Conservation (phyloP, 2,888 invertebrate genomes). For the Mongoloraphidia duomilia region DNA sequence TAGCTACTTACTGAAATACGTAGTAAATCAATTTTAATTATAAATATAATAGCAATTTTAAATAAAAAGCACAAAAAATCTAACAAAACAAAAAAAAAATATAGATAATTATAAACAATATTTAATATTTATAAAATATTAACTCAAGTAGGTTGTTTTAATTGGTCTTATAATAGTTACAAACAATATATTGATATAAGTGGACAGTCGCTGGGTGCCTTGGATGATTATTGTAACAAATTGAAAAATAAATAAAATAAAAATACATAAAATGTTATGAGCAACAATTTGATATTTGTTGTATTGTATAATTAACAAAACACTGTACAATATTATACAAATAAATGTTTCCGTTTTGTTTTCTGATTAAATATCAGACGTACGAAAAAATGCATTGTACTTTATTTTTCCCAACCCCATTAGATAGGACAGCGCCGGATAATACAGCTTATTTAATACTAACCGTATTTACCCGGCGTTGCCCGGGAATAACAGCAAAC, state of each 20-base stretch:
- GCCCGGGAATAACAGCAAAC: no score
- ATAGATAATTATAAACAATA: neutral
- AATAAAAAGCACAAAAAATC: neutral
- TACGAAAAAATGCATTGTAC: neutral
- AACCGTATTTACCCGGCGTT: no score
- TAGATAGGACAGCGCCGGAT: neutral
- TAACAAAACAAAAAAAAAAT: neutral
- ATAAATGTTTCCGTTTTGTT: constrained; percentile 6
- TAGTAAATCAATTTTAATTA: neutral
- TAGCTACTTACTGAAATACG: neutral
- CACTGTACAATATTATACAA: constrained; percentile 3
- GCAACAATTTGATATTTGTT: constrained; percentile 4
- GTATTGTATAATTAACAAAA: constrained; percentile 1
- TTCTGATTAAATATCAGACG: neutral
- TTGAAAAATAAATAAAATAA: constrained; percentile 20
- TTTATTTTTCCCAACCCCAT: neutral
- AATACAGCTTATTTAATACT: neutral
- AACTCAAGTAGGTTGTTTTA: constrained; percentile 4
- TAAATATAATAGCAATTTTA: neutral
- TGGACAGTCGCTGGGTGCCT: constrained; percentile 27
- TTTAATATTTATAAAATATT: neutral
- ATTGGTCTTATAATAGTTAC: constrained; percentile 2
- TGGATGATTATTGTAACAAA: constrained; percentile 30
- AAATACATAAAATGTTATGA: constrained; percentile 12
- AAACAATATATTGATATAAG: neutral